Evolutionary conservation across 1,140 invertebrate genomes (phyloP).

Genomic region (Homalodisca vitripennis): DNA sequence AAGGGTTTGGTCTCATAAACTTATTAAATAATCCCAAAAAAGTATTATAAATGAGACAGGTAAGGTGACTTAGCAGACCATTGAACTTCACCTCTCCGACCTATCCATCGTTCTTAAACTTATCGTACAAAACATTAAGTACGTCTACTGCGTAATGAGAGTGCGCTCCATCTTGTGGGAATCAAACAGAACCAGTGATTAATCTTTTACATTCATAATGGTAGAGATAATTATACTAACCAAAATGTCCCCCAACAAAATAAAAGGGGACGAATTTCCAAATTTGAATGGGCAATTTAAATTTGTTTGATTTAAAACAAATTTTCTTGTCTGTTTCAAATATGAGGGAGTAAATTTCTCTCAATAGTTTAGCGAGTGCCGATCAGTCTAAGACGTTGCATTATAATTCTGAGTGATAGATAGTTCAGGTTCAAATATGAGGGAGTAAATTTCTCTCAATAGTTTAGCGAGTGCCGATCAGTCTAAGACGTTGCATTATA

Average conservation of each 20-base stretch:
- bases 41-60: constrained; percentile 48
- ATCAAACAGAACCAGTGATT: constrained; percentile 15
- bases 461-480: no score
- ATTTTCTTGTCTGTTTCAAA: no score
- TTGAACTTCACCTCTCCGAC: constrained; percentile 45
- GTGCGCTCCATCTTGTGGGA: constrained; percentile 48
- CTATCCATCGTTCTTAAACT: constrained; percentile 48
- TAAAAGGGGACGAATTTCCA: no score
- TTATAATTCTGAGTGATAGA: no score
- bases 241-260: constrained; percentile 39
- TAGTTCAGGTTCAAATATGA: no score
- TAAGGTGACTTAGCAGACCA: constrained; percentile 50
- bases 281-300: no score
- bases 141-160: constrained; percentile 45
- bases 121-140: constrained; percentile 42
- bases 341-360: no score
- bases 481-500: no score
- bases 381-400: no score
- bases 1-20: constrained; percentile 6
- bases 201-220: background rate
- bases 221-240: constrained; percentile 35
- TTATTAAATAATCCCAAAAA: constrained; percentile 43
- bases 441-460: no score
- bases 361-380: no score
- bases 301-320: no score